Base-by-base conservation (phyloP, 2,797 vertebrate species). In the Mico argentatus region DNA sequence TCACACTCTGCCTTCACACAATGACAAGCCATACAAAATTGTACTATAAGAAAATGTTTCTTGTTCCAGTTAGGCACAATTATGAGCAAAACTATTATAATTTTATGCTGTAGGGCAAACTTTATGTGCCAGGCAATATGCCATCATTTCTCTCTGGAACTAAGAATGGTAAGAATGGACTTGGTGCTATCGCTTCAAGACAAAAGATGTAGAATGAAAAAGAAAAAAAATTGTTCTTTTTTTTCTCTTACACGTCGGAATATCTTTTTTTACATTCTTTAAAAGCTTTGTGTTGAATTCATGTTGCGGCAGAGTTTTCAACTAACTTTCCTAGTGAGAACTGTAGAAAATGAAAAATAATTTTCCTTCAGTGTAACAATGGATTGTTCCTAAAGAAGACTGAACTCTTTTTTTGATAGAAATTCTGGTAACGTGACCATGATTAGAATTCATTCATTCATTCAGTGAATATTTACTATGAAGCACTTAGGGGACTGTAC, bases 331-430 rank as follows among this genome's bases (percentile, higher is more conserved):
- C 85, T 8, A 17, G 13, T 75, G 22, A 85, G 50, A 77, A 80
- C 80, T 91, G 90, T 36, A 77, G n/a, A 94, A 89, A 86, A 70
- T 83, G 41, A 94, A 97, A 44, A 90, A 41, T 7, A 30, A 2
- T 57, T 80, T 86, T 86, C 64, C 46, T 86, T 80, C 82, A 46
- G 41, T 73, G 44, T 81, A 27, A 59, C 20, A 73, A 20, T 80
- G 22, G 1, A 46, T 80, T 75, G 2, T 39, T 84, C 15, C 13
- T 93, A 61, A 79, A 87, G 64, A 87, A 64, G 57, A 73, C 17
- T 72, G 14, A 46, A 57, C 7, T 90, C 46, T 33, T 92, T 89
- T 73, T 90, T 19, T 61, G 59, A 24, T 86, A 55, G 46, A 90
- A 93, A 85, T 95, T 61, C 67, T 88, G 41, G n/a, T 73, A 81